Evolutionary conservation across 2,888 invertebrate genomes (phyloP).

Genomic region (Ochropleura leucogaster): DNA sequence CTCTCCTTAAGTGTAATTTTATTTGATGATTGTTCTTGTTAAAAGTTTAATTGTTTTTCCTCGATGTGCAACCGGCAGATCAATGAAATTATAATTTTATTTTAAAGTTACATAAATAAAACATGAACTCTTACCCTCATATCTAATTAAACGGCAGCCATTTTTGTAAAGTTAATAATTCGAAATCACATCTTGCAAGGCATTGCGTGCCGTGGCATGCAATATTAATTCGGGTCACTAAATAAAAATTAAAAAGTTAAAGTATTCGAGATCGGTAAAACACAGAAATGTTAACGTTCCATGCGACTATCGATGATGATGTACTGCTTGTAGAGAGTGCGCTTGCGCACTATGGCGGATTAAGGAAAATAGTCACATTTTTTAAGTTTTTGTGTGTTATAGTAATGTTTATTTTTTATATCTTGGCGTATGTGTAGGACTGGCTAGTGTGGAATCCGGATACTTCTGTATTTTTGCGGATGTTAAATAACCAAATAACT

Average conservation of each 20-base stretch:
- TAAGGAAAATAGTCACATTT: slow-evolving; percentile 1
- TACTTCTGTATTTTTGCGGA: too few relatives aligned
- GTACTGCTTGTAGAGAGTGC: slow-evolving; percentile 43
- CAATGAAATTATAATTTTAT: slow-evolving; percentile 29
- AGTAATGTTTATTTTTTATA: not conserved
- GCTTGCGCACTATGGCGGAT: not conserved
- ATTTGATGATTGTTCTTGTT: slow-evolving; percentile 8
- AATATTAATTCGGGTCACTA: slow-evolving; percentile 55
- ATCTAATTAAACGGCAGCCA: slow-evolving; percentile 66
- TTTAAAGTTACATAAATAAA: slow-evolving; percentile 61
- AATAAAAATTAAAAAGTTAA: slow-evolving; percentile 57
- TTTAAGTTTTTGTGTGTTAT: not conserved
- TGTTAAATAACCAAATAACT: too few relatives aligned
- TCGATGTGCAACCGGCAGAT: not conserved
- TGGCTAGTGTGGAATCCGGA: not conserved
- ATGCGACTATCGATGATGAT: slow-evolving; percentile 30
- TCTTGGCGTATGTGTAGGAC: not conserved
- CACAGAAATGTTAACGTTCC: slow-evolving; percentile 36
- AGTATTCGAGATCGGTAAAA: slow-evolving; percentile 41
- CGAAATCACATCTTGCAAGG: slow-evolving; percentile 58
- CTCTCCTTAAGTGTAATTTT: slow-evolving; percentile 7
- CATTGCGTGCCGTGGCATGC: slow-evolving; percentile 43
- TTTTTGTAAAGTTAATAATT: slow-evolving; percentile 58
- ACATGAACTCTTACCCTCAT: slow-evolving; percentile 26
- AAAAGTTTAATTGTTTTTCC: slow-evolving; percentile 10